Base-by-base conservation (phyloP, 2,888 invertebrate species). In the Ptilodon capucinus region DNA sequence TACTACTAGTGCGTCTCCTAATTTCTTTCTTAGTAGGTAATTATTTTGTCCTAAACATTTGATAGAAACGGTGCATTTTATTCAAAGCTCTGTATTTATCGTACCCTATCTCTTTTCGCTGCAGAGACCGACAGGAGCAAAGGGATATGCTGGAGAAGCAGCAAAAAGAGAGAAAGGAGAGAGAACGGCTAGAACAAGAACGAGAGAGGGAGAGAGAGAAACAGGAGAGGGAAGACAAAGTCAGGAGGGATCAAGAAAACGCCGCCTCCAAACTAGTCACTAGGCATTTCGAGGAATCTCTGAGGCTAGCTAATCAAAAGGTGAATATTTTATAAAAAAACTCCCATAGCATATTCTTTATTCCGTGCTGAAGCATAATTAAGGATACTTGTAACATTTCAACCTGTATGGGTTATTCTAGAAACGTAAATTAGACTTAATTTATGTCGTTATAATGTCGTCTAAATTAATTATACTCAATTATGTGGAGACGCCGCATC, bases 211-310 rank as follows among this genome's bases (percentile, higher is more conserved):
- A 91, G 88, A 75, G 92, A 50, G 92, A 92, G 55, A 90, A 92
- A 60, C 91, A 92, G 62, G 90, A 91, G 65, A 75, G 89, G 61
- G 90, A 90, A 68, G 92, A 92, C 56, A 92, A 92, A 66, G 86
- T 92, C 69, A 92, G 92, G 84, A 93, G 95, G 85, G 91, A 93
- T 60, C 90, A 92, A 69, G 93, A 94, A 60, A 92, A 93, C 78
- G 95, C 95, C 46, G 95, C 97, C 46, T 95, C 97, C 65, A 93
- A 93, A 80, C 94, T 95, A 57, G 95, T 97, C 51, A 94, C 96
- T 71, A 95, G 97, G 85, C 97, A 97, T 89, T 97, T 97, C 85
- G 96, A 96, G 76, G 97, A 97, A 91, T 97, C 97, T 58, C 92
- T 97, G 54, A 92, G 95, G 78, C 91, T 94, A 57, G 95, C 95